These are phyloP conservation scores for Tympanoctomys barrerae DNA, from an alignment of 2,797 vertebrate genomes.

Conservation along the genomic window DNA sequence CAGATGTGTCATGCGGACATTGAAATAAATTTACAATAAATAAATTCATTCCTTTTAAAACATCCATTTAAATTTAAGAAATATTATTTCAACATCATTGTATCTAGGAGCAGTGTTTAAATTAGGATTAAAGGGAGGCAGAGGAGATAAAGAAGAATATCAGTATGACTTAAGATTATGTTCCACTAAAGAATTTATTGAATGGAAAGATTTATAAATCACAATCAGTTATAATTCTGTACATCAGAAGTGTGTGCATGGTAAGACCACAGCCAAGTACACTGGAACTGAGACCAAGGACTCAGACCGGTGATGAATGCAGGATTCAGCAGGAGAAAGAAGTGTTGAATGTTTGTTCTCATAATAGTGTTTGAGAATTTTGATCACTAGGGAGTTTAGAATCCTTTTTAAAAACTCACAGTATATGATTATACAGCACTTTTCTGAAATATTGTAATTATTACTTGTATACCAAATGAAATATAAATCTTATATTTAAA, in stretches of 20 bases:
- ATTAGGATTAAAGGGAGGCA: background rate
- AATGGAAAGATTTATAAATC: background rate
- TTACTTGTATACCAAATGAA: slow-evolving; percentile 38
- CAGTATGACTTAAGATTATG: background rate
- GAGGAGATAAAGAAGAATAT: background rate
- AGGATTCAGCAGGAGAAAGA: background rate
- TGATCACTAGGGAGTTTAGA: background rate
- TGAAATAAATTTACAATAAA: background rate
- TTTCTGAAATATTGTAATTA: background rate
- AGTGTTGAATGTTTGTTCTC: background rate
- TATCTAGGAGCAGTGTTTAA: background rate
- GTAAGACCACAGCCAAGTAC: background rate
- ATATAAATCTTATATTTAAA: slow-evolving; percentile 43
- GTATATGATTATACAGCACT: background rate
- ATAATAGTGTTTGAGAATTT: background rate
- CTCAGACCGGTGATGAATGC: background rate
- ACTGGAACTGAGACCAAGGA: background rate
- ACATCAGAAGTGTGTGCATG: background rate
- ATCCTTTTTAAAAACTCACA: slow-evolving; percentile 15
- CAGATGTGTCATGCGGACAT: background rate
- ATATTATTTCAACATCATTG: background rate
- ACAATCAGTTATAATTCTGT: background rate
- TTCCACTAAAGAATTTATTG: background rate
- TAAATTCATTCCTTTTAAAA: background rate
- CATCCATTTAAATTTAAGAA: slow-evolving; percentile 35